A percentile compares a stretch with the other conserved stretches of the same genome.
Evolutionary conservation across 2,797 vertebrate genomes (phyloP).

Genomic region (Phrynocephalus forsythii): DNA sequence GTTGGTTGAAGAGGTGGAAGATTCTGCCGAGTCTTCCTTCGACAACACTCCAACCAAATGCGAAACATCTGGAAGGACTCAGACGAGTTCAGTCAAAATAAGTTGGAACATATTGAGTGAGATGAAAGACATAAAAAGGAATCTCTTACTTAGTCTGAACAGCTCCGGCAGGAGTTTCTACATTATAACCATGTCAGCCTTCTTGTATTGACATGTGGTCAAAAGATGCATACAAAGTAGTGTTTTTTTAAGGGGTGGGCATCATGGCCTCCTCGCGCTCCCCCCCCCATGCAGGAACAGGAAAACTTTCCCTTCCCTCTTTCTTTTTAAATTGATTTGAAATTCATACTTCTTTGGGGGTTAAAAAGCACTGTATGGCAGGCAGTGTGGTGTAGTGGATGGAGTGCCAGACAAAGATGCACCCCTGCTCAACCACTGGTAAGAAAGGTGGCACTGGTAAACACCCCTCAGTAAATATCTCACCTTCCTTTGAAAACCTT

Average conservation of each 20-base stretch:
- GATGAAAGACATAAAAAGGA: conserved; percentile 42
- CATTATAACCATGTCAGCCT: conserved; percentile 22
- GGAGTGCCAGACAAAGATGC: too few relatives aligned
- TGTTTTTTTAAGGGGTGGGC: neutral
- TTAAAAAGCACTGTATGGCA: neutral
- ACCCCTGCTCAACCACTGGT: too few relatives aligned
- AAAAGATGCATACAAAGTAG: conserved; percentile 36
- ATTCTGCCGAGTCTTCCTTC: neutral
- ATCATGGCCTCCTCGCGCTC: neutral
- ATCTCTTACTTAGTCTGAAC: conserved; percentile 30
- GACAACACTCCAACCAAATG: conserved; percentile 37
- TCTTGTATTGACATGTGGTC: conserved; percentile 38
- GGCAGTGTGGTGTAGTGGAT: neutral
- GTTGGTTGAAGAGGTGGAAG: conserved; percentile 2
- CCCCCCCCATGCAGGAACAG: neutral
- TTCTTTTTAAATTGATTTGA: neutral
- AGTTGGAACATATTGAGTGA: conserved; percentile 1
- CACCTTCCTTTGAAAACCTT: too few relatives aligned
- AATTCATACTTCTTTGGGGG: neutral
- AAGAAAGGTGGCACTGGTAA: too few relatives aligned
- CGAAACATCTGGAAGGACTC: conserved; percentile 29
- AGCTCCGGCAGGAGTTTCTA: conserved; percentile 31
- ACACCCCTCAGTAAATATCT: too few relatives aligned
- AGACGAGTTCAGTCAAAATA: conserved; percentile 36
- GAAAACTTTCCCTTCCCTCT: neutral